phyloP scores from a whole-genome alignment of 2,797 vertebrate species.

The Pseudomugil tenellus region DNA sequence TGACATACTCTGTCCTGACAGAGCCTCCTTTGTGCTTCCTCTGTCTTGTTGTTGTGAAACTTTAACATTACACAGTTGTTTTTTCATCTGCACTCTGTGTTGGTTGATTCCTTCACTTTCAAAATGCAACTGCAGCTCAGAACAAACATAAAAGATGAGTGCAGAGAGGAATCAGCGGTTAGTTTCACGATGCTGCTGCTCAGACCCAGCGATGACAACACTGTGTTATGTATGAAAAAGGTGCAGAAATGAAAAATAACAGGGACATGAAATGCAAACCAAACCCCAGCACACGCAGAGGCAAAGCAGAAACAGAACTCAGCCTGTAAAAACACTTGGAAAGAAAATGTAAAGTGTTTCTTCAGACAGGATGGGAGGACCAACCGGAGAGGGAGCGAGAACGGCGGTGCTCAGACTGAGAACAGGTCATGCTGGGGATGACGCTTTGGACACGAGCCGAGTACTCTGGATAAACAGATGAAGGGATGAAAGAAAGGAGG shows the following conservation, averaged over 20 bases:
- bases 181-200: slow-evolving; percentile 42
- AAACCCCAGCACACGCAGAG: slow-evolving; percentile 51
- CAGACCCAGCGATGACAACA: slow-evolving; percentile 61
- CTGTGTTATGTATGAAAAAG: slow-evolving; percentile 56
- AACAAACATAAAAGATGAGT: slow-evolving; percentile 38
- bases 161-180: slow-evolving; percentile 26
- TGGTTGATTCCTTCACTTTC: slow-evolving; percentile 51
- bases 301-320: slow-evolving; percentile 47
- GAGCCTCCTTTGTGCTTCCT: slow-evolving; percentile 77
- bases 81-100: slow-evolving; percentile 14
- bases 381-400: slow-evolving; percentile 82
- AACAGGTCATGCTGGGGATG: slow-evolving; percentile 70
- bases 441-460: slow-evolving; percentile 79
- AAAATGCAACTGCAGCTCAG: slow-evolving; percentile 29
- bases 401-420: slow-evolving; percentile 74
- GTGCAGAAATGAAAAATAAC: slow-evolving; percentile 27
- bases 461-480: slow-evolving; percentile 79
- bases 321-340: slow-evolving; percentile 50
- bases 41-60: slow-evolving; percentile 71
- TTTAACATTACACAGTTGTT: slow-evolving; percentile 66
- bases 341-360: slow-evolving; percentile 43
- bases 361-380: slow-evolving; percentile 66
- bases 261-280: slow-evolving; percentile 39
- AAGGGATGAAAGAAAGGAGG: slow-evolving; percentile 54
- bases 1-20: slow-evolving; percentile 81